Conservation (phyloP, 2,888 invertebrate genomes). For the Metalampra italica region DNA sequence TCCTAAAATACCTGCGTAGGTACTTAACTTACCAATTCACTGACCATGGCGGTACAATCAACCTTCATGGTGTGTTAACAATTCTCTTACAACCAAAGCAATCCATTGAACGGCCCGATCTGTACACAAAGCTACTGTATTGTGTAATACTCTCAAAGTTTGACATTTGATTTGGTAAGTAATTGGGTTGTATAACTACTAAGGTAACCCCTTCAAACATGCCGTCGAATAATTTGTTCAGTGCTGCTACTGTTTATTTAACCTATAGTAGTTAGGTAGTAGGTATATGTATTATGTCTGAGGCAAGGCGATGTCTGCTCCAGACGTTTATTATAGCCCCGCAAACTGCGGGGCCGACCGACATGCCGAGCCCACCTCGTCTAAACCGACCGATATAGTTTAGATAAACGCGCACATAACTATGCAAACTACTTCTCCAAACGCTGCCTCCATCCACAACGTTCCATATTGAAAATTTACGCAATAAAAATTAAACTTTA, state of each 20-base stretch:
- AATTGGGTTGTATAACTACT: conserved; percentile 9
- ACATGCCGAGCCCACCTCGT: conserved; percentile 43
- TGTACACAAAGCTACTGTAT: not conserved
- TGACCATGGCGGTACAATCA: too few species aligned
- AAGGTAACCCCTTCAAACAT: too few species aligned
- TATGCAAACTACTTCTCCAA: conserved; percentile 65
- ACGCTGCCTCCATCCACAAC: conserved; percentile 18
- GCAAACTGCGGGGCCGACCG: conserved; percentile 40
- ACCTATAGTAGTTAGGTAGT: not conserved
- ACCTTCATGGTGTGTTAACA: too few species aligned
- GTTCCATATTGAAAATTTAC: conserved; percentile 25
- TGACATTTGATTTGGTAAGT: conserved; percentile 12
- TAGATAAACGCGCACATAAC: conserved; percentile 70
- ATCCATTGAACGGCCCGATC: too few species aligned
- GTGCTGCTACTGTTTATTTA: not conserved
- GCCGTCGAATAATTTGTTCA: not conserved
- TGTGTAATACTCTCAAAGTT: conserved; percentile 7
- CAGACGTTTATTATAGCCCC: conserved; percentile 41
- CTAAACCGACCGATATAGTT: conserved; percentile 56
- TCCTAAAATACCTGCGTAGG: too few species aligned
- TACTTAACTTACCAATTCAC: too few species aligned
- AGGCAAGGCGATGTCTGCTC: conserved; percentile 31
- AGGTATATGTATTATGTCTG: not conserved
- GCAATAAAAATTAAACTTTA: conserved; percentile 42
- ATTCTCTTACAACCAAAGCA: too few species aligned